Evolutionary conservation across 2,888 invertebrate species (phyloP).

Genomic region (Frankliniella intonsa): DNA sequence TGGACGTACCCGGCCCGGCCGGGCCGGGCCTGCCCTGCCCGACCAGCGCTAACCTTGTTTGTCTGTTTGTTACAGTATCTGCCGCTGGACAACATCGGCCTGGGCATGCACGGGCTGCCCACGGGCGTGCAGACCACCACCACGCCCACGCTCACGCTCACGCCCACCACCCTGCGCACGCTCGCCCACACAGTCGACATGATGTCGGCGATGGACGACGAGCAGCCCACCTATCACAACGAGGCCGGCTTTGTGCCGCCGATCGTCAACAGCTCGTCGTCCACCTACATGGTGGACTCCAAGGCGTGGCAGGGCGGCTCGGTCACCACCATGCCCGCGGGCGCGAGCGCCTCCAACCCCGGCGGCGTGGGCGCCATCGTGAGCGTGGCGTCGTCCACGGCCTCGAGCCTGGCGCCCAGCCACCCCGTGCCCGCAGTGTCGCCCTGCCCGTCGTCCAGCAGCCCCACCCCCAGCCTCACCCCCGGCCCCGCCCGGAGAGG

Average conservation of each 20-base stretch:
- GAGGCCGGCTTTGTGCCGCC: constrained; percentile 95
- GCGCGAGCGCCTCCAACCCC: constrained; percentile 20
- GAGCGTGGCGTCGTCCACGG: constrained; percentile 45
- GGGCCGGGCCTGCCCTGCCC: background rate
- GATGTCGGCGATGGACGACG: constrained; percentile 77
- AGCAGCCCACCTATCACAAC: constrained; percentile 66
- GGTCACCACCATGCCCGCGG: constrained; percentile 48
- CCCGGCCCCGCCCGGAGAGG: constrained; percentile 59
- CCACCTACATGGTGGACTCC: constrained; percentile 43
- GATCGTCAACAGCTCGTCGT: constrained; percentile 44
- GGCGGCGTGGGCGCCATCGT: constrained; percentile 44
- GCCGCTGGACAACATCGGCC: background rate
- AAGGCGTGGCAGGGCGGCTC: constrained; percentile 50
- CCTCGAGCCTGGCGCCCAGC: constrained; percentile 48
- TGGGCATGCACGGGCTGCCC: constrained; percentile 43
- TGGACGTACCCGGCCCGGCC: too few relatives aligned
- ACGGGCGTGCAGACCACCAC: constrained; percentile 83
- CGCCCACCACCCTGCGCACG: constrained; percentile 83
- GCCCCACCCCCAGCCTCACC: constrained; percentile 41
- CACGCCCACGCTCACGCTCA: constrained; percentile 73
- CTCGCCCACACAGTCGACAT: constrained; percentile 67
- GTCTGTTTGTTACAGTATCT: background rate
- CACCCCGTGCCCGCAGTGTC: constrained; percentile 44
- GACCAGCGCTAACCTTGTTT: background rate
- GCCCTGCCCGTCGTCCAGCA: constrained; percentile 37